A percentile compares a stretch with the other conserved stretches of the same genome.
Conservation (phyloP, 2,797 vertebrate genomes). For the Strix occidentalis region DNA sequence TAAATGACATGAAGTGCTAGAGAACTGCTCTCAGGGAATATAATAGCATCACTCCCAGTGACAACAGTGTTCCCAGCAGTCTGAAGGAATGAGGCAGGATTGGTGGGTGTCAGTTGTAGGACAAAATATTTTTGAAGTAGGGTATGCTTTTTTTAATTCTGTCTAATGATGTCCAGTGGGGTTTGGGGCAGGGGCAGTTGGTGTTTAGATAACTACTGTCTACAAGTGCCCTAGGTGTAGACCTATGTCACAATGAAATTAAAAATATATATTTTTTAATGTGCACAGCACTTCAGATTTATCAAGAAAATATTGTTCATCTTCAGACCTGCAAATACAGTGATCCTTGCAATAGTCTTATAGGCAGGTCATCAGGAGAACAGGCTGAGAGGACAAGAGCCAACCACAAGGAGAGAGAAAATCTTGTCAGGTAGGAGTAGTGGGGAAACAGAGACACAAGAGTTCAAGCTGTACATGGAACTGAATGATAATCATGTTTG, state of each 20-base stretch:
- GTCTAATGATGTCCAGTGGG: neutral
- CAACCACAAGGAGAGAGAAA: neutral
- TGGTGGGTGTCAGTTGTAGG: neutral
- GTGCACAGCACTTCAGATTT: neutral
- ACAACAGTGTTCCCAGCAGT: neutral
- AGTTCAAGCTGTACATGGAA: neutral
- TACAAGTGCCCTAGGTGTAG: neutral
- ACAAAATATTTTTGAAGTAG: neutral
- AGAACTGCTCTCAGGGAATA: neutral
- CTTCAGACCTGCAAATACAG: neutral
- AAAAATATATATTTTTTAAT: rapidly evolving
- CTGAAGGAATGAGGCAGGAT: neutral
- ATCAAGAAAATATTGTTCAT: neutral
- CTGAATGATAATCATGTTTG: neutral
- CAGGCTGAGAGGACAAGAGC: neutral
- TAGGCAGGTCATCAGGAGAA: neutral
- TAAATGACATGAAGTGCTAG: neutral
- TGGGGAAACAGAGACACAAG: rapidly evolving
- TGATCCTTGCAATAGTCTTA: neutral
- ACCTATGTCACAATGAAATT: neutral
- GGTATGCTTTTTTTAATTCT: neutral
- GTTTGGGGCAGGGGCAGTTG: rapidly evolving
- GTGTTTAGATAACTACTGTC: neutral
- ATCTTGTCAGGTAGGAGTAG: neutral
- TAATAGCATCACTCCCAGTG: neutral